These are phyloP conservation scores for Pollenia labialis DNA, from an alignment of 2,888 invertebrate genomes.

Conservation along the genomic window DNA sequence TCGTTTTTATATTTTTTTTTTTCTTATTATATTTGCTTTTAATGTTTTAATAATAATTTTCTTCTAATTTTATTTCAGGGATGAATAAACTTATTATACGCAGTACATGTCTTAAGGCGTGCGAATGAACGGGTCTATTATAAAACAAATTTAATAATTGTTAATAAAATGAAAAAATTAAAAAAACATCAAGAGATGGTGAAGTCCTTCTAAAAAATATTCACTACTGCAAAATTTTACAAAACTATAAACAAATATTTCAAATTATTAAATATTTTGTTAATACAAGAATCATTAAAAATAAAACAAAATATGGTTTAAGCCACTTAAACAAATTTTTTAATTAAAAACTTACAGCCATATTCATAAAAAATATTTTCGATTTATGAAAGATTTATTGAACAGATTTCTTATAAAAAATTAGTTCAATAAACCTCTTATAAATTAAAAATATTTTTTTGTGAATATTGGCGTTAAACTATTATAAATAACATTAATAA, in stretches of 20 bases:
- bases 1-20: too few species aligned
- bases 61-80: slow-evolving; percentile 65
- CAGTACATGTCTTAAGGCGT: not conserved
- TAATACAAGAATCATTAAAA: slow-evolving; percentile 57
- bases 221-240: not conserved
- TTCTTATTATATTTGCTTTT: too few species aligned
- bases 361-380: too few species aligned
- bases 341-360: not conserved
- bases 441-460: too few species aligned
- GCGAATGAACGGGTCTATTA: slow-evolving; percentile 28
- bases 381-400: too few species aligned
- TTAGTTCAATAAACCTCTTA: too few species aligned
- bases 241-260: not conserved
- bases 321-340: slow-evolving; percentile 41
- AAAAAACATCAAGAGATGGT: not conserved
- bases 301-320: slow-evolving; percentile 61
- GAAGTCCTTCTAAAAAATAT: slow-evolving; percentile 23
- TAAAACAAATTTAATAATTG: not conserved
- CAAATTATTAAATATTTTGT: not conserved
- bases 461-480: too few species aligned
- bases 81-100: slow-evolving; percentile 57
- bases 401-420: too few species aligned
- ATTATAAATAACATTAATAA: slow-evolving; percentile 9
- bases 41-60: not conserved
- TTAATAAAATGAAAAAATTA: slow-evolving; percentile 9